Percentiles rank a stretch among this genome's conserved stretches.
Conservation (phyloP, 2,797 vertebrate species). For the Loriculus beryllinus region DNA sequence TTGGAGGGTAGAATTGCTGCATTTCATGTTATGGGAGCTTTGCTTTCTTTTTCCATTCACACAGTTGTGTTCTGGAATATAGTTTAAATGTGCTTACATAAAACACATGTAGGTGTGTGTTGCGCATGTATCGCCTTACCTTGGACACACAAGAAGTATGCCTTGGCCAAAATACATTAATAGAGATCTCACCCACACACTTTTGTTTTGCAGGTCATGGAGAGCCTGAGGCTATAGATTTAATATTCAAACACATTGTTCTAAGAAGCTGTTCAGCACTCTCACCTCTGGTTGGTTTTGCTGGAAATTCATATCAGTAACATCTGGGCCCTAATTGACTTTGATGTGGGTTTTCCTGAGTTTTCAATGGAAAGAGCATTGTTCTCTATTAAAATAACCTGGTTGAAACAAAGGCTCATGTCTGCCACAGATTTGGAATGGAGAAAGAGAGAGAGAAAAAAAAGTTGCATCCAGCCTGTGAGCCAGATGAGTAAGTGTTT, state of each 20-base stretch:
- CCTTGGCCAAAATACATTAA: neutral
- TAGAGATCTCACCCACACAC: neutral
- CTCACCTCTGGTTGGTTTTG: neutral
- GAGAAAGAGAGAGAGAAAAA: neutral
- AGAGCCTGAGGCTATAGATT: neutral
- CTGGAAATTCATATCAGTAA: neutral
- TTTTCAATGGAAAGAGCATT: neutral
- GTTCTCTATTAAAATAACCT: conserved; percentile 10
- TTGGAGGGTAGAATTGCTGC: neutral
- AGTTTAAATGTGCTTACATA: neutral
- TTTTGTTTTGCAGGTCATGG: neutral
- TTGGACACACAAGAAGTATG: neutral
- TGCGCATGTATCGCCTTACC: neutral
- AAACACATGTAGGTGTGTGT: neutral
- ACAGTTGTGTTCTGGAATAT: neutral
- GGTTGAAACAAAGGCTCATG: neutral
- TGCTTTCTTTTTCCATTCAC: neutral
- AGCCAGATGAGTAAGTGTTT: neutral
- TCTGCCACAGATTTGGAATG: neutral
- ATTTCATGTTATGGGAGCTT: neutral
- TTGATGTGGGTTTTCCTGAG: neutral
- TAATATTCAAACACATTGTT: neutral
- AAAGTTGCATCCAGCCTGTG: neutral
- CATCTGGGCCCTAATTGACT: neutral
- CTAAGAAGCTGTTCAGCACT: neutral